These are phyloP conservation scores for Oligia latruncula DNA, from an alignment of 2,888 invertebrate species.

Conservation along the genomic window DNA sequence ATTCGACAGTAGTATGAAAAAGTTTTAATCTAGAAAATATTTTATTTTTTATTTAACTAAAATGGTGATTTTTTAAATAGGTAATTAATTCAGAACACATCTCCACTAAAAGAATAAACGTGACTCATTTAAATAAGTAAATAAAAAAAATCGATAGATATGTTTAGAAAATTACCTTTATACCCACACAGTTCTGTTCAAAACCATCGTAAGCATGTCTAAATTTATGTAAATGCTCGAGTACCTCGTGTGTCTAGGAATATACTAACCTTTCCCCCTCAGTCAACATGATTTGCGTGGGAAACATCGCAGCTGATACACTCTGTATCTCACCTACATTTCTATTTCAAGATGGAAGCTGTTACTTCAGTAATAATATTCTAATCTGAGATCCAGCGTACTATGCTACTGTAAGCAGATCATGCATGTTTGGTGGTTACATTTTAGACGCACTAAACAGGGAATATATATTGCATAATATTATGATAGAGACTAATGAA, in stretches of 20 bases:
- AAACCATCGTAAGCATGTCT: background rate
- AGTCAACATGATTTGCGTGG: constrained; percentile 59
- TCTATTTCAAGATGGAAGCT: constrained; percentile 47
- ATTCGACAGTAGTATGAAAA: background rate
- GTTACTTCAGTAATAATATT: constrained; percentile 22
- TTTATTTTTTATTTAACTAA: too few relatives aligned
- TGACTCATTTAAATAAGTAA: background rate
- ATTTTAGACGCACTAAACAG: background rate
- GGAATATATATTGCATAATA: background rate
- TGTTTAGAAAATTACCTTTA: background rate
- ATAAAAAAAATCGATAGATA: background rate
- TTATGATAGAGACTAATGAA: too few relatives aligned
- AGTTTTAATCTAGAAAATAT: background rate
- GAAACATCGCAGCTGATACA: constrained; percentile 52
- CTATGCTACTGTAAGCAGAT: background rate
- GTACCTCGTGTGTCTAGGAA: constrained; percentile 38
- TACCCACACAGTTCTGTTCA: background rate
- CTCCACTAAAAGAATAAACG: background rate
- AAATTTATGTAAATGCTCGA: constrained; percentile 17
- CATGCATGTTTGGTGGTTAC: background rate
- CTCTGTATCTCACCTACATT: constrained; percentile 38
- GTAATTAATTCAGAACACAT: background rate
- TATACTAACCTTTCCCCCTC: constrained; percentile 43
- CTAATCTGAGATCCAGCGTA: background rate
- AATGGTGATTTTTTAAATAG: background rate